Base-by-base conservation (phyloP, 1,140 invertebrate genomes). In the Bombus waltoni region DNA sequence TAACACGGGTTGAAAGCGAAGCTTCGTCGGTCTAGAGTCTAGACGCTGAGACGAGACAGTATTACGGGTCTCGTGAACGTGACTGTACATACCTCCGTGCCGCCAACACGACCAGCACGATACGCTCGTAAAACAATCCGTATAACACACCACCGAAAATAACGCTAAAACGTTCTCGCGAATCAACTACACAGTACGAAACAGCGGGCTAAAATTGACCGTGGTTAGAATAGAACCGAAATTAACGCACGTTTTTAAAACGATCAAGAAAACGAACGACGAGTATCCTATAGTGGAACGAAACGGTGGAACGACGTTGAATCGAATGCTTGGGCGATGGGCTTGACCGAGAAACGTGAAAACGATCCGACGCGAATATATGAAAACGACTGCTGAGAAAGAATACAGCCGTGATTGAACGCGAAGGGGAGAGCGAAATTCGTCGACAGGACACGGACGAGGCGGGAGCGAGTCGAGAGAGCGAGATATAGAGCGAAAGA, bases 1-100 rank as follows among this genome's bases (percentile, higher is more conserved):
- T 93, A 91, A 93, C 89, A 81, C 86, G 84, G 87, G 86, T 87
- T 89, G 91, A 86, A 91, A 88, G 83, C 89, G 87, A 90, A 85
- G 83, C 87, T 83, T 28, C 42, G 77, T 28, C 76, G 82, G 88
- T 75, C 89, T 83, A 79, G 81, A 78, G 88, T 79, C 89, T 86
- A 79, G 81, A 78, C 83, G 76, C 68, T 66, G 80, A 65, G 71
- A 72, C 72, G 76, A 65, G 87, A 83, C 89, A 82, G 84, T 83
- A 53, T 71, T 40, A 83, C 92, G 91, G 88, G 84, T 79, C 87
- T 88, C 88, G 90, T 78, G 87, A 28, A 72, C 77, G 77, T n/a
- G 78, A 53, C 53, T 40, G 84, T 59, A 81, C 78, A 44, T 59
- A 57, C 71, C 77, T 62, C 42, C 35, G 40, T 28, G 32, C 40